Evolutionary conservation across 2,797 vertebrate species (phyloP).

Genomic region (Acrossocheilus fasciatus): DNA sequence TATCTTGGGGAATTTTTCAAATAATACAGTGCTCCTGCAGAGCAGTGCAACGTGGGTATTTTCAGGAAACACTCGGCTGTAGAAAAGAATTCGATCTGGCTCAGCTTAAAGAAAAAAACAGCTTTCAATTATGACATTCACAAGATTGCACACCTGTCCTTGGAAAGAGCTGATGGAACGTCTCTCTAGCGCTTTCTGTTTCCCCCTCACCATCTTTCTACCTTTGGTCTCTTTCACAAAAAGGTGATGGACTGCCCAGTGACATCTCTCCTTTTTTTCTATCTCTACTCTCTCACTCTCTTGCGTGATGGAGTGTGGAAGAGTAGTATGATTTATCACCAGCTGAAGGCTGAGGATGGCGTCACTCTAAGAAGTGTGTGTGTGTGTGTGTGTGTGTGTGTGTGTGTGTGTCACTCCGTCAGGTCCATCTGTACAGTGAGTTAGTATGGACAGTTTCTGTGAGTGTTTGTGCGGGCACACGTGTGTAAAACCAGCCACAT

Average conservation of each 20-base stretch:
- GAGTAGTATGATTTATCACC: constrained; percentile 54
- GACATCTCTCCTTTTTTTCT: constrained; percentile 26
- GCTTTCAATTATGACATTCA: constrained; percentile 53
- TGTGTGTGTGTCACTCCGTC: constrained; percentile 44
- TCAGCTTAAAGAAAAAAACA: constrained; percentile 37
- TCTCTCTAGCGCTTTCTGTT: constrained; percentile 19
- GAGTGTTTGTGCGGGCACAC: constrained; percentile 17
- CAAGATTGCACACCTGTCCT: constrained; percentile 52
- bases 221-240: constrained; percentile 38
- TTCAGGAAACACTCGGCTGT: constrained; percentile 36
- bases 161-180: constrained; percentile 31
- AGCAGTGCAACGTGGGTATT: constrained; percentile 40
- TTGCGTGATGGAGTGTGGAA: constrained; percentile 40
- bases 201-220: constrained; percentile 26
- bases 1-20: constrained; percentile 45
- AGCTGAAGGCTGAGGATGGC: constrained; percentile 54
- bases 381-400: constrained; percentile 46
- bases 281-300: constrained; percentile 23
- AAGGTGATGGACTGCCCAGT: constrained; percentile 48
- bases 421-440: constrained; percentile 57
- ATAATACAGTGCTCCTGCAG: constrained; percentile 40
- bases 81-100: constrained; percentile 43
- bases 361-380: constrained; percentile 50
- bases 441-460: constrained; percentile 39
- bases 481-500: constrained; percentile 48